Evolutionary conservation across 1,140 invertebrate species (phyloP), one percentile per base, ranked within the genome.

Genomic region (Trichonephila clavipes): DNA sequence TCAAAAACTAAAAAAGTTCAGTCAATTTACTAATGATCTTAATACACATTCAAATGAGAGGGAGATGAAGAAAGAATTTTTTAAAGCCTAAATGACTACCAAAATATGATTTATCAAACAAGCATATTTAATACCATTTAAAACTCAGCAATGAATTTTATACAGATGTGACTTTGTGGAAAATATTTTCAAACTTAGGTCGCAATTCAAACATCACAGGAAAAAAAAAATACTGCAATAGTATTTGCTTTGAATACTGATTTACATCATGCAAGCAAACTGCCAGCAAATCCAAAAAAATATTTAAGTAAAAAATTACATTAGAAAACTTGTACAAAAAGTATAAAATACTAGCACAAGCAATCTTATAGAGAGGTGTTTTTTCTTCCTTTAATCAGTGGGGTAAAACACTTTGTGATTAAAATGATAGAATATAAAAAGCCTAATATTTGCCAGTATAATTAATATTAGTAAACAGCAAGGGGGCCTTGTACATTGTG

Each of bases 261-360:
- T 62, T 87, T 40, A 62, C 12, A 24, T 16, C n/a, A 64, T 34
- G 14, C 58, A 58, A 40, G 85, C 28, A 40, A 64, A 87, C 28
- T 62, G 85, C 85, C 61, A 87, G 61, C 85, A 87, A 87, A 64
- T 88, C 18, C 34, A 40, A 34, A 24, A 19, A 77, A 77, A 77
- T 77, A 77, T 34, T 51, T 72, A 72, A 88, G 64, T 66, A 69
- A 88, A 88, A 88, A 88, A 88, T 88, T 88, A 88, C 87, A 88
- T 69, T 88, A 88, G 64, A 88, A 88, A 88, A 88, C n/a, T 28
- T 66, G 87, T 88, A 88, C 87, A 88, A 88, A 87, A 88, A 64
- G 87, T 88, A 88, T 88, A 88, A 88, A 88, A 88, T 69, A 51
- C 87, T 69, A 88, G 62, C 34, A 88, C 64, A 69, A 62, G 61